Evolutionary conservation across 2,888 invertebrate species (phyloP).

Genomic region (Synergus laeviventris): DNA sequence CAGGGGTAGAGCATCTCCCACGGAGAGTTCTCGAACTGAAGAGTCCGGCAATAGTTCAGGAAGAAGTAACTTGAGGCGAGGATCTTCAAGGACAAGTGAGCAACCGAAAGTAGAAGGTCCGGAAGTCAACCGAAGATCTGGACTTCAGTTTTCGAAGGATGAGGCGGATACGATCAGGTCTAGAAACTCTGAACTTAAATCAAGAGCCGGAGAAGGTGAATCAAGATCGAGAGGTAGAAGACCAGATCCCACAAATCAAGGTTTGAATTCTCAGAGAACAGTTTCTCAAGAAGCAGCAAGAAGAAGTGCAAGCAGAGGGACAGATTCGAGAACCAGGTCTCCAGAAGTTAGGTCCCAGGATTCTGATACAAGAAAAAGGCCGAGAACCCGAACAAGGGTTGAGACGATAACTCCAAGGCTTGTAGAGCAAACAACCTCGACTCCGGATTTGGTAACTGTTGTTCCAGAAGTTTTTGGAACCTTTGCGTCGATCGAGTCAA

Average conservation of each 20-base stretch:
- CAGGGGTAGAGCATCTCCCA: slow-evolving; percentile 46
- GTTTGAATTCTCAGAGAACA: background rate
- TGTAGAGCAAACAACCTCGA: slow-evolving; percentile 20
- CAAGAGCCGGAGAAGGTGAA: slow-evolving; percentile 44
- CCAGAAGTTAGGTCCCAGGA: slow-evolving; percentile 21
- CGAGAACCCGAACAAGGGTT: slow-evolving; percentile 3
- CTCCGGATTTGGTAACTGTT: slow-evolving; percentile 39
- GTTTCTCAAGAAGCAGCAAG: slow-evolving; percentile 37
- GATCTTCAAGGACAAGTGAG: slow-evolving; percentile 38
- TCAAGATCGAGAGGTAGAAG: slow-evolving; percentile 20
- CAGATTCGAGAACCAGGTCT: slow-evolving; percentile 22
- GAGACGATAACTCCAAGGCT: background rate
- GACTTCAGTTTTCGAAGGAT: slow-evolving; percentile 42
- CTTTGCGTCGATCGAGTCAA: slow-evolving; percentile 42
- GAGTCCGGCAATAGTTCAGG: background rate
- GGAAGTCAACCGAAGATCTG: slow-evolving; percentile 52
- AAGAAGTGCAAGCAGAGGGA: slow-evolving; percentile 33
- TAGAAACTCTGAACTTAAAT: slow-evolving; percentile 50
- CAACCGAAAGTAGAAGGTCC: slow-evolving; percentile 43
- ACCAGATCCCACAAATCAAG: slow-evolving; percentile 6
- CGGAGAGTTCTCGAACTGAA: slow-evolving; percentile 5
- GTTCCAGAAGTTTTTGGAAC: slow-evolving; percentile 34
- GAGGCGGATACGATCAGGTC: slow-evolving; percentile 49
- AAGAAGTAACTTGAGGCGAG: slow-evolving; percentile 41
- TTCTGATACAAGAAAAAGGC: slow-evolving; percentile 41